Base-by-base conservation (phyloP, 1,140 invertebrate species). In the Phymastichus coffea region DNA sequence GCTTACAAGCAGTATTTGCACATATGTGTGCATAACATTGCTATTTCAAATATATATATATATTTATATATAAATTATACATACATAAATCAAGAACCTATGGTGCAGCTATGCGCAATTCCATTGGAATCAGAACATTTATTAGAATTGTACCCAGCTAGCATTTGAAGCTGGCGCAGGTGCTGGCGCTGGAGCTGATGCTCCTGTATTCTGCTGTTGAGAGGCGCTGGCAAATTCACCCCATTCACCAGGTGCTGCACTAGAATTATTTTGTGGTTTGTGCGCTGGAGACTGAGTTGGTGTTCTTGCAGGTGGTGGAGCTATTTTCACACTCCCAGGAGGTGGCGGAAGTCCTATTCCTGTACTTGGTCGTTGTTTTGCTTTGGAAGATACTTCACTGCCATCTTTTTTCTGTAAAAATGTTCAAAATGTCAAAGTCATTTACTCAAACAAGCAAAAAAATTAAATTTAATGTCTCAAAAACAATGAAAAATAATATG, bases 321-420 rank as follows among this genome's bases (percentile, higher is more conserved):
- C 81, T 38, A 88, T 81, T 73, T 86, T 88, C 2, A 85, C 74
- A 41, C 84, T 88, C 19, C 91, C 89, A 25, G 93, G 92, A 26
- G 93, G 93, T 40, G 94, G 94, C 56, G 93, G 92, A 26, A 94
- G 81, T 53, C 93, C 82, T 28, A 87, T 82, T 20, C 86, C 86
- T 38, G 77, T 71, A 53, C 71, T 71, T 62, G 81, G 70, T 70
- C 86, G 80, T 71, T 86, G 78, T 71, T 86, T 85, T 64, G 86
- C 74, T 75, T 86, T 80, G 75, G 83, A 77, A 68, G 80, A 68
- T 49, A 81, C 82, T 67, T 92, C 90, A 65, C 85, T 87, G 8
- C 90, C 90, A 80, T 94, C 91, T 83, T 93, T 95, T 86, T 93
- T 93, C 90, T 94, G 66, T 38, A 72, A 71, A 57, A 44, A 66